Base-by-base conservation (phyloP, 2,888 invertebrate genomes). In the Chrysopilus asiliformis region DNA sequence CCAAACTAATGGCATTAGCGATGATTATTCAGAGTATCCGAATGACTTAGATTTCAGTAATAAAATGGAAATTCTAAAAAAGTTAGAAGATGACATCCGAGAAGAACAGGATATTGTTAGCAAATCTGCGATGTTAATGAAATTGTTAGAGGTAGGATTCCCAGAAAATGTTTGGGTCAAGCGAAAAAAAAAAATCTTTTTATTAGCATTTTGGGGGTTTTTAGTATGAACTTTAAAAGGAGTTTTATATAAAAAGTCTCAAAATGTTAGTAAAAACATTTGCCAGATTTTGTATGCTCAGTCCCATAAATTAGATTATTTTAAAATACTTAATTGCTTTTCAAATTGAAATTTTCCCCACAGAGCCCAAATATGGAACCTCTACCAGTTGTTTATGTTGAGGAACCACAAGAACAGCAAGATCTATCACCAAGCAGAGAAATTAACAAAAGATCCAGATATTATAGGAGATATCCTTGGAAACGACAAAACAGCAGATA, bases 401-500 rank as follows among this genome's bases (percentile, higher is more conserved):
- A 64, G 40, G 56, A 38, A 20, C 47, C 41, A 19, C 39, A 14
- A 22, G 20, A 27, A 9, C 16, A 32, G 24, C 9, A 22, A 4
- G 13, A 33, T 18, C 24, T 41, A n/a, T 42, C 41, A 3, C 19
- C 43, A 0, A 40, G 32, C 17, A 49, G 46, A 17, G 51, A 46
- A 10, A 53, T 56, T 38, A 45, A 52, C 1, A 74, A 74, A 45
- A 60, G 72, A 42, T 66, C 70, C 2, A 66, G 72, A 39, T 72
- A 71, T 48, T 73, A 71, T 51, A 64, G 73, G 43, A 68, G 70
- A 45, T 74, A 72, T 56, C 73, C 74, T 16, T 73, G 72, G 71
- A 75, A 75, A 51, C 63, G 74, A 32, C 72, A 74, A 49, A 72
- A 68, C 40, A 48, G 55, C 41, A 57, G 64, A 51, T 62, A 60